A percentile compares a stretch with the other conserved stretches of the same genome.
These are phyloP conservation scores for Pristionchus japonicus DNA, from an alignment of 2,888 invertebrate species.

Conservation along the genomic window DNA sequence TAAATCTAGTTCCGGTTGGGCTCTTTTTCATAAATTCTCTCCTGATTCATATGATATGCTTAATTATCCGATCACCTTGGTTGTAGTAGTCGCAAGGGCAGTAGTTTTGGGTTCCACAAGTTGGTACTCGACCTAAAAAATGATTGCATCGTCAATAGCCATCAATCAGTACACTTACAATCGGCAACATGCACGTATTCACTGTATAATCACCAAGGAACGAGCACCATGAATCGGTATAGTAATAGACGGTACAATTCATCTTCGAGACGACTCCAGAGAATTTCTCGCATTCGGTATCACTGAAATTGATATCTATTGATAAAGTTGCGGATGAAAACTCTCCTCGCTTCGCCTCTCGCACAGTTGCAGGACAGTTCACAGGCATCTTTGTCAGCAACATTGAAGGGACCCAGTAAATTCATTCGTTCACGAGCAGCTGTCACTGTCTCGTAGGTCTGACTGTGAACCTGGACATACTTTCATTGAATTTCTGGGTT, in stretches of 20 bases:
- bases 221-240: neutral
- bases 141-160: neutral
- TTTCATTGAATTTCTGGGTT: too few species aligned
- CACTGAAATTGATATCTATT: neutral
- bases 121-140: neutral
- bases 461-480: neutral
- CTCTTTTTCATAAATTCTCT: too few species aligned
- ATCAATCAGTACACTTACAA: neutral
- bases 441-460: neutral
- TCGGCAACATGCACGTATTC: neutral
- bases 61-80: neutral
- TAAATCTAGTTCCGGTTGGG: too few species aligned
- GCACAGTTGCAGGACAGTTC: neutral
- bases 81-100: neutral
- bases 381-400: neutral
- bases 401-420: neutral
- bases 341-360: neutral
- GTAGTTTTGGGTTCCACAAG: neutral
- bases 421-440: neutral
- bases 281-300: neutral
- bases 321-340: neutral
- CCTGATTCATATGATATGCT: too few species aligned
- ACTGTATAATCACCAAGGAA: neutral
- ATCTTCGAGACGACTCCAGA: neutral
- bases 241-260: neutral